These are phyloP conservation scores for Climacteris rufus DNA, from an alignment of 2,113 vertebrate species.

Conservation along the genomic window DNA sequence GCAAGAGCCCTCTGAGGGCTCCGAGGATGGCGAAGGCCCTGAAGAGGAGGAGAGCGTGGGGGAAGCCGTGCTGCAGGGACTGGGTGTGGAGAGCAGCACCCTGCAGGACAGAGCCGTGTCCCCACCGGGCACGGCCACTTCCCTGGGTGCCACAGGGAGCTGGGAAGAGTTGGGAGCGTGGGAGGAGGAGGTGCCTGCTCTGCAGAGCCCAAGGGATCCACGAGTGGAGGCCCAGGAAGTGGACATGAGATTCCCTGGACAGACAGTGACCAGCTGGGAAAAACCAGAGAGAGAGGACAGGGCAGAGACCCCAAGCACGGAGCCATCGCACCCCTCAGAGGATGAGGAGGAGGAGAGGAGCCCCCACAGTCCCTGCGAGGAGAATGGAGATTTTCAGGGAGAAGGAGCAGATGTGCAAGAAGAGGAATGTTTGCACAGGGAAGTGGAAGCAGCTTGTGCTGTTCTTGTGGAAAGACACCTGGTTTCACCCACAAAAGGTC, in stretches of 20 bases:
- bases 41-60: background rate
- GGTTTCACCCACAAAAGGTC: background rate
- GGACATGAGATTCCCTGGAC: background rate
- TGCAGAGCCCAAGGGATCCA: background rate
- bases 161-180: background rate
- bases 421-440: background rate
- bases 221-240: background rate
- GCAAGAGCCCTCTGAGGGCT: background rate
- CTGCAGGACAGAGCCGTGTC: fast-evolving
- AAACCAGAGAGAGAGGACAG: background rate
- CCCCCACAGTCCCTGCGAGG: background rate
- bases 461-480: background rate
- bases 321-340: background rate
- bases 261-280: background rate
- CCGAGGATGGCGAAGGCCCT: fast-evolving
- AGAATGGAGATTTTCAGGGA: background rate
- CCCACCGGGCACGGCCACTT: fast-evolving
- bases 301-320: background rate
- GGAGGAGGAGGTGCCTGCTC: background rate
- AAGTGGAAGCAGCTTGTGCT: background rate
- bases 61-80: background rate
- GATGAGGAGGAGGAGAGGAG: background rate
- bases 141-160: background rate
- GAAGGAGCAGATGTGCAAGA: background rate
- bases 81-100: background rate